A percentile compares a stretch with the other conserved stretches of the same genome.
Evolutionary conservation across 1,140 invertebrate genomes (phyloP).

Genomic region (Apis cerana): DNA sequence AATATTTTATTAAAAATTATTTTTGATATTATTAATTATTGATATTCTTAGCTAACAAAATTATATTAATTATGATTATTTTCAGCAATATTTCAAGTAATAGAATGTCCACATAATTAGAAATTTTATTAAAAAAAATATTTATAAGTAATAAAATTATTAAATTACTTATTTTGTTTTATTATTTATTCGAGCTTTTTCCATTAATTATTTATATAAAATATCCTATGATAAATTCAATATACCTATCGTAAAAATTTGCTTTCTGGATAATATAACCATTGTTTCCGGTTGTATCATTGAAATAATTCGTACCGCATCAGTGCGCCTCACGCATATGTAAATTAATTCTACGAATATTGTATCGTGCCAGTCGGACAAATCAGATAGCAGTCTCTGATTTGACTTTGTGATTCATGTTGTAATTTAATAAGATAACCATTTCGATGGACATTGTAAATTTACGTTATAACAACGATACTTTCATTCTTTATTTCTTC

Average conservation of each 20-base stretch:
- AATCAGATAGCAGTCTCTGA: slow-evolving; percentile 51
- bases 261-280: background rate
- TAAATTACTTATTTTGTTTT: background rate
- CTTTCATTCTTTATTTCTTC: background rate
- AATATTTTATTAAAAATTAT: too few relatives aligned
- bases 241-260: background rate
- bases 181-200: background rate
- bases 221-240: background rate
- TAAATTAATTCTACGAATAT: slow-evolving; percentile 50
- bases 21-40: too few relatives aligned
- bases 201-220: background rate
- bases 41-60: too few relatives aligned
- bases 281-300: slow-evolving; percentile 28
- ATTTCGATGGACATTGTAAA: background rate
- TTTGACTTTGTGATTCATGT: slow-evolving; percentile 33
- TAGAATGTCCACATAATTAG: too few relatives aligned
- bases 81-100: too few relatives aligned
- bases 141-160: too few relatives aligned
- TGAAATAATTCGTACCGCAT: slow-evolving; percentile 41
- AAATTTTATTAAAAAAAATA: too few relatives aligned
- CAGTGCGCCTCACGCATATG: slow-evolving; percentile 52
- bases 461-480: too few relatives aligned
- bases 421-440: background rate
- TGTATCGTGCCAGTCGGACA: slow-evolving; percentile 18
- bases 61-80: too few relatives aligned